These are phyloP conservation scores for Autographa pulchrina DNA, from an alignment of 2,888 invertebrate genomes.

Conservation along the genomic window DNA sequence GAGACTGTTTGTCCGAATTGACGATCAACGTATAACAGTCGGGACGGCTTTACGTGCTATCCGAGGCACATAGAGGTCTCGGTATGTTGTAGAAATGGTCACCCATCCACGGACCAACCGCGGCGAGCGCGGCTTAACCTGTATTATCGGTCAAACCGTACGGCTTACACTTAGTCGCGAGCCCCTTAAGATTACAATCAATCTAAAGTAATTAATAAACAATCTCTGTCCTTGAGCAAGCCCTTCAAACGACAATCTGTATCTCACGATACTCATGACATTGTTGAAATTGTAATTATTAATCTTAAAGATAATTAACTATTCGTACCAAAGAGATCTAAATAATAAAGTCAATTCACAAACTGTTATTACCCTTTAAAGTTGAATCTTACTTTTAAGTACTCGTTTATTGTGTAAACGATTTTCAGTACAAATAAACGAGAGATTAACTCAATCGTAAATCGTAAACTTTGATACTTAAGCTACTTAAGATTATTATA, in stretches of 20 bases:
- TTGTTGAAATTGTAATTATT: background rate
- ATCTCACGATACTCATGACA: too few relatives aligned
- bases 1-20: too few relatives aligned
- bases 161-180: too few relatives aligned
- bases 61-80: too few relatives aligned
- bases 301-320: conserved; percentile 2
- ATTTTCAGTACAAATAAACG: conserved; percentile 20
- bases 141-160: too few relatives aligned
- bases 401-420: conserved; percentile 13
- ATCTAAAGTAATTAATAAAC: background rate
- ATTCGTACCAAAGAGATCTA: conserved; percentile 3
- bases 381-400: conserved; percentile 18
- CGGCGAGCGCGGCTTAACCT: too few relatives aligned
- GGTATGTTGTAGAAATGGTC: too few relatives aligned
- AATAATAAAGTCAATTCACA: conserved; percentile 10
- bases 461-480: conserved; percentile 15
- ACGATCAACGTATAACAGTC: too few relatives aligned
- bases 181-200: too few relatives aligned
- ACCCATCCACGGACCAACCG: too few relatives aligned
- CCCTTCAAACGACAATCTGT: background rate
- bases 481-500: conserved; percentile 2
- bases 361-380: conserved; percentile 16
- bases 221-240: background rate
- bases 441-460: conserved; percentile 25
- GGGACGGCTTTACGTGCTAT: too few relatives aligned